Base-by-base conservation (phyloP, 2,888 invertebrate genomes). In the Leptinotarsa juncta region DNA sequence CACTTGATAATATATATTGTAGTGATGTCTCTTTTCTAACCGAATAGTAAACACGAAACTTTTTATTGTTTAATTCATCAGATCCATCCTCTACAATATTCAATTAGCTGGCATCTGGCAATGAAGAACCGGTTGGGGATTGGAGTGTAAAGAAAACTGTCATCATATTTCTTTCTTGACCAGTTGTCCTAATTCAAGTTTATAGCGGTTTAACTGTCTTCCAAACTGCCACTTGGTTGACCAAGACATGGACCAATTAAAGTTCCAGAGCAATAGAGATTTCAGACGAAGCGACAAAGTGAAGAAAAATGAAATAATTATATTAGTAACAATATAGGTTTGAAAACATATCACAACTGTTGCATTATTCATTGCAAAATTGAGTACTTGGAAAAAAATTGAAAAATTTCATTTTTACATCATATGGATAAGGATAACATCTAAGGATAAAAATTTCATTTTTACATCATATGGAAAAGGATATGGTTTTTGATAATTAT, bases 111-210 rank as follows among this genome's bases (percentile, higher is more conserved):
- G 32, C 73, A 73, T 70, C 57, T 73, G 73, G 73, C 70, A 42
- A 53, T 20, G 15, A 26, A 55, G 65, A 71, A 50, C 42, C 50
- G 18, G 67, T 42, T 57, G 60, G 60, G 50, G 70, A 67, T 71
- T 20, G 65, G 55, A 65, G 15, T 60, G 65, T 66, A 77, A 66
- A 62, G 71, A 70, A 73, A 71, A 70, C 49, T 69, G 65, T 53
- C 69, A 60, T 71, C 70, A 74, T 78, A 77, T 76, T 78, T 78
- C 78, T 78, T 78, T 74, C 77, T 77, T 78, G 78, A 74, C 76
- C 74, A 71, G 48, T 71, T 15, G 3, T 51, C 67, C 72, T 77
- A 78, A 78, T 76, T 75, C 73, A 72, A 77, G 66, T 73, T 51
- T 53, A 73, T 70, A 60, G 71, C 65, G 42, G 69, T 76, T 78